phyloP scores from a whole-genome alignment of 2,888 invertebrate genomes.

The Limnephilus rhombicus region DNA sequence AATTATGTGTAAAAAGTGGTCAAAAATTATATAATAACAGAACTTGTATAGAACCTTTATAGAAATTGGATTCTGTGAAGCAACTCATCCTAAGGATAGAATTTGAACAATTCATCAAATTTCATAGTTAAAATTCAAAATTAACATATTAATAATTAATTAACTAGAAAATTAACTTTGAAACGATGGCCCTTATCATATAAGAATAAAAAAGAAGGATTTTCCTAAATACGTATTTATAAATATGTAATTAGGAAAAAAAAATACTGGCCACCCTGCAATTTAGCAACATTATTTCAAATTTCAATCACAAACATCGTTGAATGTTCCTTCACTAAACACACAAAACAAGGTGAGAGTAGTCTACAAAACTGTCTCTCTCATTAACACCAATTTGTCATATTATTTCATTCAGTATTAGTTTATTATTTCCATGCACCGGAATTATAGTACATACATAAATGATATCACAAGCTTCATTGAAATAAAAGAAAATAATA shows the following conservation, averaged over 20 bases:
- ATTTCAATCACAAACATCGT: not conserved
- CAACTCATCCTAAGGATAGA: too few relatives aligned
- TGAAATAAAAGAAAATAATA: not conserved
- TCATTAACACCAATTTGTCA: not conserved
- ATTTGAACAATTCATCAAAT: too few relatives aligned
- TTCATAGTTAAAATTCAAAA: too few relatives aligned
- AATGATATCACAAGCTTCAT: not conserved
- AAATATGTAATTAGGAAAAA: not conserved
- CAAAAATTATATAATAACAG: too few relatives aligned
- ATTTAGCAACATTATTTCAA: not conserved
- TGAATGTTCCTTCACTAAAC: not conserved
- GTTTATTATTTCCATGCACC: not conserved
- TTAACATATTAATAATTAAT: too few relatives aligned
- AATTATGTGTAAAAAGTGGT: too few relatives aligned
- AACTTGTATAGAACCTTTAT: too few relatives aligned
- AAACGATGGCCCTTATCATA: not conserved
- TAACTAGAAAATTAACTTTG: too few relatives aligned
- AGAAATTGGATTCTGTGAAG: too few relatives aligned
- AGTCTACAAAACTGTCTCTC: not conserved
- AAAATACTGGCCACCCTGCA: not conserved
- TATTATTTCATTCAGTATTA: not conserved
- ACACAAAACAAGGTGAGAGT: not conserved
- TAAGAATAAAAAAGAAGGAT: not conserved
- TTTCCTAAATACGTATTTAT: not conserved
- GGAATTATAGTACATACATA: not conserved